Evolutionary conservation across 2,113 vertebrate species (phyloP), one percentile per base, ranked within the genome.

Genomic region (Labeo rohita): DNA sequence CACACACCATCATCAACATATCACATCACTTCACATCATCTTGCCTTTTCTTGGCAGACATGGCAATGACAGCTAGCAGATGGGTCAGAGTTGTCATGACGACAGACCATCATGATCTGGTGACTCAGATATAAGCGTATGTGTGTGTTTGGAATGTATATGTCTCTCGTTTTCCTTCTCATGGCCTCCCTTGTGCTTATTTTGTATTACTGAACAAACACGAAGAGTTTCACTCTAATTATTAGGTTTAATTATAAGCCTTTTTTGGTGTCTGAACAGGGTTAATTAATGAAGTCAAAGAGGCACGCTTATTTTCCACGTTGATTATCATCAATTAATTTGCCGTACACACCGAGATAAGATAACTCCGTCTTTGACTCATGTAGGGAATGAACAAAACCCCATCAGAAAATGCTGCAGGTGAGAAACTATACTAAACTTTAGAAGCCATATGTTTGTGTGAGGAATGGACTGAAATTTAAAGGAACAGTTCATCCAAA

Each of bases 311-410:
- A 92, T 93, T 91, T 90, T 92, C 88, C 85, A 89, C 78, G 47
- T 87, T 86, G 93, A 94, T 94, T 89, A 90, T 87, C 86, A 93
- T 94, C 92, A 92, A 90, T 93, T 93, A 91, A 95, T 95, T 94
- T 87, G 84, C 61, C 39, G 89, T 89, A 89, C 88, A 87, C 81
- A 81, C 63, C 28, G 86, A 87, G 91, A 92, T 93, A 93, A 92
- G 87, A 90, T 83, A 87, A 85, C 87, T 84, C 85, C 70, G 86
- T 76, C 83, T 86, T 87, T 84, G 82, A 88, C n/a, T 84, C 70
- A 28, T 84, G 75, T 18, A 86, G 89, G 86, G 90, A 89, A 84
- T 88, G 89, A 87, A 85, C 85, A 84, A 85, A 85, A 80, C 10
- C 5, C 10, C 12, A 28, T 16, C 11, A 15, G 45, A 18, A 28